Evolutionary conservation across 2,888 invertebrate species (phyloP).

Genomic region (Acanthococcus lagerstroemiae): DNA sequence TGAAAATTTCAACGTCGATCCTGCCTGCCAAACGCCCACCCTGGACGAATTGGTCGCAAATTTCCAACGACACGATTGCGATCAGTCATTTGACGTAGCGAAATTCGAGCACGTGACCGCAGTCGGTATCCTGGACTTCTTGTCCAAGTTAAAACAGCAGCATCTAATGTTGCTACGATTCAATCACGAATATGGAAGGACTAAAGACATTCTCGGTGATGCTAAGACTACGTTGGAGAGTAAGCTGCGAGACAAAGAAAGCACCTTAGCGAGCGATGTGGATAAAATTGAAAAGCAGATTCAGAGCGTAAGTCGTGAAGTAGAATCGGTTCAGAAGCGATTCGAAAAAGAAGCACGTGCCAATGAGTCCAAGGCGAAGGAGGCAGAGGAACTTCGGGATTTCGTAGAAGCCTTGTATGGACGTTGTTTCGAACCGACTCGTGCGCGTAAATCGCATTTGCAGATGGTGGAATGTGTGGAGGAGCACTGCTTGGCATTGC

Average conservation of each 20-base stretch:
- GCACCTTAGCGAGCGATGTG: background rate
- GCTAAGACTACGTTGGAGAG: background rate
- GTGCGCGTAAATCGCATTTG: background rate
- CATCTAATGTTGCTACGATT: slow-evolving; percentile 7
- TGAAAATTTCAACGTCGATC: background rate
- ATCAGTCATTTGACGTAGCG: background rate
- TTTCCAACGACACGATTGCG: background rate
- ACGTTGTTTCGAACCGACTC: background rate
- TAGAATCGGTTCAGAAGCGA: background rate
- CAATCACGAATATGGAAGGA: background rate
- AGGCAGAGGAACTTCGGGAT: background rate
- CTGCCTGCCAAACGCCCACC: background rate
- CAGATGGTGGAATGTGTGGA: slow-evolving; percentile 9
- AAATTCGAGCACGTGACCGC: slow-evolving; percentile 8
- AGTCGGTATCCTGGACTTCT: background rate
- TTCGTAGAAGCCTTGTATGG: slow-evolving; percentile 10
- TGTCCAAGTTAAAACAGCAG: slow-evolving; percentile 3
- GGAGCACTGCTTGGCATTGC: slow-evolving; percentile 3
- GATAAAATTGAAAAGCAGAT: background rate
- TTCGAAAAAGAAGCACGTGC: background rate
- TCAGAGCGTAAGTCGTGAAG: background rate
- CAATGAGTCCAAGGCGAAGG: background rate
- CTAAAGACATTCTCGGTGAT: background rate
- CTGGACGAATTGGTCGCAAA: slow-evolving; percentile 1
- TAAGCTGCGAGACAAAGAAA: background rate